These are phyloP conservation scores for Crotalus viridis DNA, from an alignment of 2,113 vertebrate genomes.

Conservation along the genomic window DNA sequence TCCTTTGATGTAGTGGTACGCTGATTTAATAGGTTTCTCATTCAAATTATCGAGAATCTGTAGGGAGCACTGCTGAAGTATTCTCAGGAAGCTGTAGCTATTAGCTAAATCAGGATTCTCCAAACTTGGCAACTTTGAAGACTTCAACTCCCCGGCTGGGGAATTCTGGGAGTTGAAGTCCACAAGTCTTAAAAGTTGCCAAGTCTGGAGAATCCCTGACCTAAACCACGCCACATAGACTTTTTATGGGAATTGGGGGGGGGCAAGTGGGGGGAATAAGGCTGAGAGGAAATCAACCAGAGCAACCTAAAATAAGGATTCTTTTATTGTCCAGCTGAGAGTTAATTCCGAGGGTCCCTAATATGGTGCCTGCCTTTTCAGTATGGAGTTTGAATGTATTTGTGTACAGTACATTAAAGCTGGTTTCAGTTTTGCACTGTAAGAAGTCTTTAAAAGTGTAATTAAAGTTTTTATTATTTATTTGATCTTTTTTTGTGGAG, in stretches of 20 bases:
- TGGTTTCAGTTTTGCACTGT: constrained; percentile 52
- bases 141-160: background rate
- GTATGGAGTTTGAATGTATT: constrained; percentile 32
- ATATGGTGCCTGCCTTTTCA: constrained; percentile 12
- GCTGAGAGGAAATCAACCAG: background rate
- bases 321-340: background rate
- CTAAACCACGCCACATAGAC: background rate
- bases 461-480: constrained; percentile 63
- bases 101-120: background rate
- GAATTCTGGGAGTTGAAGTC: background rate
- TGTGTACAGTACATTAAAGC: constrained; percentile 38
- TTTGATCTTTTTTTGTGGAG: background rate
- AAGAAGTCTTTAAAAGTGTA: constrained; percentile 44
- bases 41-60: background rate
- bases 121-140: background rate
- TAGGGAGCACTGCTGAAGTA: background rate
- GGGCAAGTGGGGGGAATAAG: too few relatives aligned
- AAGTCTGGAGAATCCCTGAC: background rate
- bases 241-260: background rate
- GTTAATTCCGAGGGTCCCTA: background rate
- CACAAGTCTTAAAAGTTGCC: background rate
- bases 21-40: background rate
- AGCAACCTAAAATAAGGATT: too few relatives aligned
- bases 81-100: background rate
- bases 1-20: background rate